phyloP scores from a whole-genome alignment of 1,140 invertebrate species.

The Oscheius sp. region DNA sequence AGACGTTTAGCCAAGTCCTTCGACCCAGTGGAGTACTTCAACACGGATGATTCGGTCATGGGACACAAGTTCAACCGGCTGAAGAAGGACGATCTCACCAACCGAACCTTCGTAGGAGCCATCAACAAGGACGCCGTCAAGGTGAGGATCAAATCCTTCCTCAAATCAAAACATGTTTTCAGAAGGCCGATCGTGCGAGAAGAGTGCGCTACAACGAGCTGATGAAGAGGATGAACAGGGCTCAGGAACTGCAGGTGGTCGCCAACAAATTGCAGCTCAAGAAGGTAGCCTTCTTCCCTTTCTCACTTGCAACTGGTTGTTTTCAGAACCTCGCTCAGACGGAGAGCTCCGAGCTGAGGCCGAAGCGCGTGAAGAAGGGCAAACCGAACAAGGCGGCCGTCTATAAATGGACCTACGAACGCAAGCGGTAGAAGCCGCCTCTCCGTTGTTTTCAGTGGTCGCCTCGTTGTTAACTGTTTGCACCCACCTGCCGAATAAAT shows the following conservation, averaged over 20 bases:
- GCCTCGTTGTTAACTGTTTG: no score
- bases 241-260: conserved; percentile 76
- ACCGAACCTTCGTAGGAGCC: conserved; percentile 58
- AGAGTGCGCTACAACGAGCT: conserved; percentile 75
- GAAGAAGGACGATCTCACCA: conserved; percentile 68
- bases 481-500: no score
- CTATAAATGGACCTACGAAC: conserved; percentile 80
- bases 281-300: conserved; percentile 50
- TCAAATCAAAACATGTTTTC: conserved; percentile 21
- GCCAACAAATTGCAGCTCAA: conserved; percentile 81
- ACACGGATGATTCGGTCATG: conserved; percentile 74
- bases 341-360: conserved; percentile 63
- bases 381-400: conserved; percentile 74
- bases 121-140: conserved; percentile 46
- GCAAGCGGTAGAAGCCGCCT: conserved; percentile 72
- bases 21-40: conserved; percentile 72
- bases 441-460: no score
- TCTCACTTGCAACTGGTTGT: neutral
- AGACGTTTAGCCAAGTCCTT: conserved; percentile 66
- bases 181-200: conserved; percentile 68
- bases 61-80: conserved; percentile 72
- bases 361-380: conserved; percentile 69
- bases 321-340: conserved; percentile 67
- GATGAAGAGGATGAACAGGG: conserved; percentile 75
- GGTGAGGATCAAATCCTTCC: conserved; percentile 1